Base-by-base conservation (phyloP, 2,888 invertebrate genomes). In the Smittia aterrima region DNA sequence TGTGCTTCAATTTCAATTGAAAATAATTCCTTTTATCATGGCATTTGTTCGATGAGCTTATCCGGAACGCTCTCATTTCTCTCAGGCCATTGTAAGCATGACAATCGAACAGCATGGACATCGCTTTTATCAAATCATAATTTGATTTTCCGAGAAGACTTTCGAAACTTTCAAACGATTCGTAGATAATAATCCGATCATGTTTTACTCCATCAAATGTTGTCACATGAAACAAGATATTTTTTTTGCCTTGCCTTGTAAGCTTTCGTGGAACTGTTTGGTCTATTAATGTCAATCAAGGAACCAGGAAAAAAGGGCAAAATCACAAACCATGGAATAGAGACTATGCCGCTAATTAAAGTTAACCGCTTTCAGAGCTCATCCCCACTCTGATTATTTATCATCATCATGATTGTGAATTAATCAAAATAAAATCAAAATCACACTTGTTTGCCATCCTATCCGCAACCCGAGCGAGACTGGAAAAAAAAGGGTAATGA, bases 401-500 rank as follows among this genome's bases (percentile, higher is more conserved):
- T 72, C 72, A 72, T 72, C 53, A 40, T 72, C 72, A 72, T 72
- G 24, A 40, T 72, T 72, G 4, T 16, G 24, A 62, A 72, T 72
- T 58, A 72, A 72, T 72, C 62, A 72, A 32, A 72, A 72, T 38
- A 40, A 72, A 62, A 72, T 72, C 72, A 72, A 70, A 47, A 41
- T 70, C 53, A 47, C 11, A 24, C 16, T 32, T 67, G 40, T 40
- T 67, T 40, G 38, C 41, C n/a, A 6, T 66, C 18, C 32, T 38
- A 20, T 38, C 40, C 38, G 27, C 6, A 1, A 18, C 66, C 4
- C 47, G 2, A 47, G 24, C 3, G 2, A 58, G 64, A 64, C 1
- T 7, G 11, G 18, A 66, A 66, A 62, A 62, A 72, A 72, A 72
- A 72, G 72, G 72, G 72, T 72, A 72, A 72, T 72, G 72, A 72